phyloP scores from a whole-genome alignment of 1,140 invertebrate species.

The Calephelis virginiensis region DNA sequence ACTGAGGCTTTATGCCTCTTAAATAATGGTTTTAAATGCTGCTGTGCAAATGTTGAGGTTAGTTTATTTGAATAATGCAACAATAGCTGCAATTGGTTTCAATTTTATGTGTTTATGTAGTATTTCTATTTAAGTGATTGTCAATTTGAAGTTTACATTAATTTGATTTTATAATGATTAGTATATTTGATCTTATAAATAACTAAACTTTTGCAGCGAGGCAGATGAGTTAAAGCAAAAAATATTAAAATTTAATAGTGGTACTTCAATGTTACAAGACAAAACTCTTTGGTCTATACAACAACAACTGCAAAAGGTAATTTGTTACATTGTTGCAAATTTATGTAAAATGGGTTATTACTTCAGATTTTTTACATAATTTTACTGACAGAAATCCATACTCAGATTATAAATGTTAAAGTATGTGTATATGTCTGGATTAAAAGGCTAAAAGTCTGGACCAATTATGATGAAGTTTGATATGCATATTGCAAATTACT shows the following conservation, averaged over 20 bases:
- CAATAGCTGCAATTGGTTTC: neutral
- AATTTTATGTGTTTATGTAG: neutral
- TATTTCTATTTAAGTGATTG: too few species aligned
- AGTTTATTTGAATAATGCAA: conserved; percentile 37
- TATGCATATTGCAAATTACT: too few species aligned
- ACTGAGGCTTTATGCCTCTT: conserved; percentile 68
- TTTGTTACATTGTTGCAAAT: conserved; percentile 16
- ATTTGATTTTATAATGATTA: too few species aligned
- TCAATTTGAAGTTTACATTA: too few species aligned
- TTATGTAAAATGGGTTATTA: neutral
- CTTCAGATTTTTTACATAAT: too few species aligned
- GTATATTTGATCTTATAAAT: conserved; percentile 18
- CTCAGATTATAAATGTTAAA: too few species aligned
- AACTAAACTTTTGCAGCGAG: conserved; percentile 75
- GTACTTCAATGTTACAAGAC: conserved; percentile 80
- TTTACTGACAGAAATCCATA: too few species aligned
- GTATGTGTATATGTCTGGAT: too few species aligned
- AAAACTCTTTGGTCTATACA: conserved; percentile 80
- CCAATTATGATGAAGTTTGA: too few species aligned
- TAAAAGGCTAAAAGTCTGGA: too few species aligned
- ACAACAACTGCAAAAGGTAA: conserved; percentile 85
- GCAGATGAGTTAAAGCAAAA: conserved; percentile 85
- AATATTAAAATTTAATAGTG: conserved; percentile 82
- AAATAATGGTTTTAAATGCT: conserved; percentile 84
- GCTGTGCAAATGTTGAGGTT: conserved; percentile 86